A percentile compares a stretch with the other conserved stretches of the same genome.
Conservation (phyloP, 2,797 vertebrate species). For the Tenualosa ilisha region DNA sequence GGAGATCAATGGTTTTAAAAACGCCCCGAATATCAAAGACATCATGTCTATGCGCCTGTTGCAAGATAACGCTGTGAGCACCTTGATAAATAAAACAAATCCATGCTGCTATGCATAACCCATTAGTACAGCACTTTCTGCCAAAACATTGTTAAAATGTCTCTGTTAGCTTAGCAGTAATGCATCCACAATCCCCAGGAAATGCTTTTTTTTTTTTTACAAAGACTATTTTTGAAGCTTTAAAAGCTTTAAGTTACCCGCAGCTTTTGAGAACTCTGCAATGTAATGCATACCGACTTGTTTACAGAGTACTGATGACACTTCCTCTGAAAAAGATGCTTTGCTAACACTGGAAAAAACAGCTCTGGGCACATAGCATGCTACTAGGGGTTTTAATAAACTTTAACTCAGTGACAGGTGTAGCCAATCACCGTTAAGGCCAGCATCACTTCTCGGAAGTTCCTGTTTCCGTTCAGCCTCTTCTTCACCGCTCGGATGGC, state of each 20-base stretch:
- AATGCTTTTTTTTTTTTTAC: background rate
- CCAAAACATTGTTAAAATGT: background rate
- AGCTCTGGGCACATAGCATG: background rate
- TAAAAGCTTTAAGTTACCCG: background rate
- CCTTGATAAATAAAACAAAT: background rate
- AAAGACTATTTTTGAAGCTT: background rate
- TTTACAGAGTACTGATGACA: background rate
- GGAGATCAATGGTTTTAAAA: background rate
- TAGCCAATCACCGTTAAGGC: conserved; percentile 84
- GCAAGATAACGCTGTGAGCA: background rate
- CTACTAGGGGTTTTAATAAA: background rate
- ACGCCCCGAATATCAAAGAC: conserved; percentile 38
- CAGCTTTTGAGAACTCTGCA: background rate
- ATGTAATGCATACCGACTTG: background rate
- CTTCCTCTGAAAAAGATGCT: background rate
- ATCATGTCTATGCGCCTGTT: conserved; percentile 15
- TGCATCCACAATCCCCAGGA: background rate
- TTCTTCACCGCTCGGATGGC: conserved; percentile 94
- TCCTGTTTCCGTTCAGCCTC: conserved; percentile 90
- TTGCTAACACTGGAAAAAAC: background rate
- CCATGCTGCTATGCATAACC: background rate
- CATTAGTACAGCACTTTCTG: background rate
- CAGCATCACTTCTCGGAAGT: conserved; percentile 97
- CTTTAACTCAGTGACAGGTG: background rate
- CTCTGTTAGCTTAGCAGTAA: background rate